Percentiles rank a stretch among this genome's conserved stretches.
phyloP scores from a whole-genome alignment of 2,797 vertebrate species.

The Mus caroli region DNA sequence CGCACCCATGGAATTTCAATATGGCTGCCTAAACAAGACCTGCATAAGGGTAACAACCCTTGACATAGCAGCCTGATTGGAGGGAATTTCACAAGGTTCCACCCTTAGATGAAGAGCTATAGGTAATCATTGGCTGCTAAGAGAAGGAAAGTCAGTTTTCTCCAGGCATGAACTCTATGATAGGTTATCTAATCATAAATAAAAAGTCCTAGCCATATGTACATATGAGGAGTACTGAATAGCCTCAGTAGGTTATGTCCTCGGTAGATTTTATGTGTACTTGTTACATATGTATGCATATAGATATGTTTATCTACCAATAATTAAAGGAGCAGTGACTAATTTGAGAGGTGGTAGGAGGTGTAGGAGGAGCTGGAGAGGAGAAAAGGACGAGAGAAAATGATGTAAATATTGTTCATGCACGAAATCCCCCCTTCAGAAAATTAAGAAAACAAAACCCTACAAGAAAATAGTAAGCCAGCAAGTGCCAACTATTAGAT shows the following conservation, averaged over 20 bases:
- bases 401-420: neutral
- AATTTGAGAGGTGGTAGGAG: neutral
- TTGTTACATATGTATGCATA: neutral
- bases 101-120: neutral
- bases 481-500: neutral
- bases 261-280: neutral
- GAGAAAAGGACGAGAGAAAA: neutral
- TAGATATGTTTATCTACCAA: neutral
- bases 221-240: neutral
- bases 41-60: too few relatives aligned
- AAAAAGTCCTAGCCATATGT: neutral
- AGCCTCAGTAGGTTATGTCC: neutral
- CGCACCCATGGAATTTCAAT: too few relatives aligned
- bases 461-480: conserved; percentile 55
- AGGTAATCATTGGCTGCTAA: neutral
- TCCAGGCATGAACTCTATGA: too few relatives aligned
- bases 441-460: neutral
- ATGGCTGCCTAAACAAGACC: neutral
- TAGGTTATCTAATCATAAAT: too few relatives aligned
- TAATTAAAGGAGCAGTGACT: neutral
- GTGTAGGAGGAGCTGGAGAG: neutral
- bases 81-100: neutral
- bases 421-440: neutral
- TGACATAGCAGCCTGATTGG: neutral
- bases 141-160: neutral